These are phyloP conservation scores for Odontesthes bonariensis DNA, from an alignment of 2,113 vertebrate genomes.

Conservation along the genomic window DNA sequence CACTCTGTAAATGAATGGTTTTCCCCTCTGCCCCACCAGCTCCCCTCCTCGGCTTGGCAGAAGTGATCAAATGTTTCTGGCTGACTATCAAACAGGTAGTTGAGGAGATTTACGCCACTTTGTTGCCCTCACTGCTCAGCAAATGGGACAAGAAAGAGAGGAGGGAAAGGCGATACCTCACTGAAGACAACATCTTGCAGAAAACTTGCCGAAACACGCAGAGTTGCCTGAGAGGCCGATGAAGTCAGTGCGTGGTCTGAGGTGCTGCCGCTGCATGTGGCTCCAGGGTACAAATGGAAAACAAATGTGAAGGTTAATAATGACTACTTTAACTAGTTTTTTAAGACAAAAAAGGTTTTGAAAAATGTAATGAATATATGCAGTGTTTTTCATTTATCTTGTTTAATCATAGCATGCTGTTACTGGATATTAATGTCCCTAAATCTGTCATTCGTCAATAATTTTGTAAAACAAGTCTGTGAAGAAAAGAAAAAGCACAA, in stretches of 20 bases:
- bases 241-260: not conserved
- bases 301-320: not conserved
- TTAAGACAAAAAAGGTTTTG: too few species aligned
- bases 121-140: slow-evolving; percentile 41
- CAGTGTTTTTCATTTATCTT: too few species aligned
- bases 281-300: slow-evolving; percentile 21
- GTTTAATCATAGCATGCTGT: too few species aligned
- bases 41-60: slow-evolving; percentile 27
- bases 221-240: slow-evolving; percentile 36
- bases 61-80: slow-evolving; percentile 44
- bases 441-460: too few species aligned
- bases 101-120: slow-evolving; percentile 68
- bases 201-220: slow-evolving; percentile 61
- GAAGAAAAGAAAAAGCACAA: too few species aligned
- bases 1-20: slow-evolving; percentile 11
- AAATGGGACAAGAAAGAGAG: slow-evolving; percentile 35
- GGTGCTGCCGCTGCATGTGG: not conserved
- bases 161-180: slow-evolving; percentile 63
- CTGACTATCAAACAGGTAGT: slow-evolving; percentile 69
- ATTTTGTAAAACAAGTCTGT: too few species aligned
- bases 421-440: too few species aligned
- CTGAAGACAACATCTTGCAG: slow-evolving; percentile 49
- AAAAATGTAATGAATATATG: too few species aligned
- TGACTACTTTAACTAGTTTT: too few species aligned
- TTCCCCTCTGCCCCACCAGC: not conserved